Percentiles rank a stretch among this genome's conserved stretches.
These are phyloP conservation scores for Ochropleura leucogaster DNA, from an alignment of 2,888 invertebrate species.

Conservation along the genomic window DNA sequence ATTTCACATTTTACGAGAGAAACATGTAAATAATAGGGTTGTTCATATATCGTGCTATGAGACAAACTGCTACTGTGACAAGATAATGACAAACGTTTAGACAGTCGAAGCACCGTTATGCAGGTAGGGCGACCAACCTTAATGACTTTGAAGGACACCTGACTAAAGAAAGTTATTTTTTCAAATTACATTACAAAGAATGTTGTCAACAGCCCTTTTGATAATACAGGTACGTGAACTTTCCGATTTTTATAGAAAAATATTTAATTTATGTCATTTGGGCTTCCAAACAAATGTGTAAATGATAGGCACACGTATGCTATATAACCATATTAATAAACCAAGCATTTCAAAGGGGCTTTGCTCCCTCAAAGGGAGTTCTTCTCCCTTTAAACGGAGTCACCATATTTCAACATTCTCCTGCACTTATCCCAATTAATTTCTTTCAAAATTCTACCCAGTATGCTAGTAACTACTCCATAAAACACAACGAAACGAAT, in stretches of 20 bases:
- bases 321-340: background rate
- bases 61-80: conserved; percentile 52
- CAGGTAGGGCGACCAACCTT: conserved; percentile 46
- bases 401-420: too few species aligned
- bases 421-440: too few species aligned
- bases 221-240: background rate
- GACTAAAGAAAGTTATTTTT: background rate
- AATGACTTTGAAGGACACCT: background rate
- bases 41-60: conserved; percentile 27
- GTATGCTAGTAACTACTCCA: background rate
- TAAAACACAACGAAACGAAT: conserved; percentile 10
- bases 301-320: background rate
- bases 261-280: background rate
- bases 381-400: too few species aligned
- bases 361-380: too few species aligned
- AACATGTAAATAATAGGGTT: conserved; percentile 57
- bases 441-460: background rate
- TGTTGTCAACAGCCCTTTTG: background rate
- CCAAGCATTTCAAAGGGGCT: background rate
- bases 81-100: conserved; percentile 56
- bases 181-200: background rate
- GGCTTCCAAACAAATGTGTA: background rate
- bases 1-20: conserved; percentile 46
- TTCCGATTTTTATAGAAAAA: too few species aligned
- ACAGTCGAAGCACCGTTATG: conserved; percentile 36